Evolutionary conservation across 2,113 vertebrate species (phyloP), one percentile per base, ranked within the genome.

Genomic region (Nibea albiflora): DNA sequence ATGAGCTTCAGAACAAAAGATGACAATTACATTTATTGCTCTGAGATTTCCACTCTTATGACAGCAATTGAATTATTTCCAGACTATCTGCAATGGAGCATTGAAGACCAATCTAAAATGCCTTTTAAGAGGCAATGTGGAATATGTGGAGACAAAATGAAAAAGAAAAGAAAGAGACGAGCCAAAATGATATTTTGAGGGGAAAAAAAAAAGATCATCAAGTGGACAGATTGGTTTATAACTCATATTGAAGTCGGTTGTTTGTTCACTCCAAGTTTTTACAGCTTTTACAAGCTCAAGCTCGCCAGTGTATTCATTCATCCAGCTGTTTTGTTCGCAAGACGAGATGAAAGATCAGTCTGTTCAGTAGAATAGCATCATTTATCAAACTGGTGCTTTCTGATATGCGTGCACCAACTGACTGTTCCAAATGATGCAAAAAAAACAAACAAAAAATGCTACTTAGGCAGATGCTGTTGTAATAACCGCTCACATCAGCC

Each of bases 11-110:
- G 79, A 72, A 80, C 24, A 50, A 74, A 64, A 42, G 53, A 81
- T 60, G 60, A 73, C 54, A 28, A 70, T 66, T 76, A 54, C 24
- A 57, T 54, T 63, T 79, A 65, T 60, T 79, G 67, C 50, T 47
- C 5, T 31, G 49, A 47, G 63, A 62, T 57, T 83, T 85, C 44
- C 3, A 56, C 47, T 26, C 53, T 17, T n/a, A 44, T 26, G 28
- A 8, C 62, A n/a, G 17, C 20, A 39, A 12, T 22, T 71, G 8
- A 46, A 69, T 39, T 24, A 35, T 84, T 28, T 74, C 44, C 56
- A 80, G 16, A 63, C 49, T 17, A 56, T 54, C 67, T 71, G 14
- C 20, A 50, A 3, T 24, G 31, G 44, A 63, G n/a, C 56, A 63
- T 16, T 35, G 0, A 49, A 52, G 22, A 56, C 19, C 19, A 49